Percentiles rank a stretch among this genome's conserved stretches.
Conservation (phyloP, 2,888 invertebrate genomes). For the Arge pagana region DNA sequence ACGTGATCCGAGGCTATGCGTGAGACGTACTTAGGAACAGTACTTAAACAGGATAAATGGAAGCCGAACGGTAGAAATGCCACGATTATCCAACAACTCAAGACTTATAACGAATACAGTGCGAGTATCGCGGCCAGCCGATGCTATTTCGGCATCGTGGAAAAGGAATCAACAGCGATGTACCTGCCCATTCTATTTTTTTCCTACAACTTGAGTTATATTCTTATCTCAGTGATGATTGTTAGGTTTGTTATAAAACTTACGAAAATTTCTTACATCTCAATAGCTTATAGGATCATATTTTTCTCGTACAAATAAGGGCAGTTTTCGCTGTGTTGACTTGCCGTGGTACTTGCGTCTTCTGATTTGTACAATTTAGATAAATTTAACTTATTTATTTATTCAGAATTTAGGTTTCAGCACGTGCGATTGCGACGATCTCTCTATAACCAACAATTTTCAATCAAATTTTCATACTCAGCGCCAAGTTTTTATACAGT, state of each 20-base stretch:
- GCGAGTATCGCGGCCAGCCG: background rate
- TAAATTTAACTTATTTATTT: conserved; percentile 19
- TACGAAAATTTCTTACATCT: too few relatives aligned
- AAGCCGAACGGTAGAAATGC: background rate
- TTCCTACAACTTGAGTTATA: too few relatives aligned
- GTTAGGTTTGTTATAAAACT: too few relatives aligned
- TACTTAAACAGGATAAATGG: conserved; percentile 17
- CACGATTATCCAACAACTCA: conserved; percentile 15
- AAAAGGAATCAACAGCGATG: too few relatives aligned
- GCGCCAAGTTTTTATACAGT: too few relatives aligned
- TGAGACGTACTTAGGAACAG: conserved; percentile 16
- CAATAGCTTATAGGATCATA: background rate
- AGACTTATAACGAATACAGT: conserved; percentile 16
- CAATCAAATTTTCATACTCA: too few relatives aligned
- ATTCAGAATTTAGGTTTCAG: too few relatives aligned
- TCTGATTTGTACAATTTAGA: background rate
- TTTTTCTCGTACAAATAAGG: background rate
- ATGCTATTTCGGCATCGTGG: too few relatives aligned
- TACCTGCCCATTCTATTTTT: too few relatives aligned
- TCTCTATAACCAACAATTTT: too few relatives aligned
- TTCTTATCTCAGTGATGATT: too few relatives aligned
- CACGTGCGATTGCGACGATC: too few relatives aligned
- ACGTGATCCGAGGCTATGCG: background rate
- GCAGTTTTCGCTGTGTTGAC: background rate
- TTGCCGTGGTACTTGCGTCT: background rate